Conservation (phyloP, 2,113 vertebrate genomes). For the Pelobates fuscus region DNA sequence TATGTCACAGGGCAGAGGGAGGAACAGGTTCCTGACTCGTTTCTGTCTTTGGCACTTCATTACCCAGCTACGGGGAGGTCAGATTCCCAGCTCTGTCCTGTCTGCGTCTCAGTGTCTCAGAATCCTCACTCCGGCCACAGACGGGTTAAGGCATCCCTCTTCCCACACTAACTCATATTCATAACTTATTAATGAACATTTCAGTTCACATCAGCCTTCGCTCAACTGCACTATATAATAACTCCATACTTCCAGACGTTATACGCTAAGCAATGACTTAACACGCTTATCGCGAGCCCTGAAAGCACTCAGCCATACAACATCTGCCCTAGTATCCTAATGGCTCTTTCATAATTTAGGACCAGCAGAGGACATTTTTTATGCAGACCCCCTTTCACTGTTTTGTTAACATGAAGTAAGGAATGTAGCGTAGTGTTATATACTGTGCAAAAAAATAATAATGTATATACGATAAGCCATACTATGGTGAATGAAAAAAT, state of each 20-base stretch:
- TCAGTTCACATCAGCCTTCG: constrained; percentile 46
- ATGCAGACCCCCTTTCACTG: not conserved
- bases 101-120: not conserved
- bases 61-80: not conserved
- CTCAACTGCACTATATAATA: constrained; percentile 44
- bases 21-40: not conserved
- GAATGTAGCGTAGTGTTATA: not conserved
- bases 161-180: constrained; percentile 15
- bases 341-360: constrained; percentile 40
- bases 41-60: not conserved
- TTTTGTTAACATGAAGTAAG: not conserved
- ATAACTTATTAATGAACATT: constrained; percentile 51
- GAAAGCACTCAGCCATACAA: constrained; percentile 28
- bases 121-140: not conserved
- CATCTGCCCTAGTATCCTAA: constrained; percentile 24
- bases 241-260: constrained; percentile 29
- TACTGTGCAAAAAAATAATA: not conserved
- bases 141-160: constrained; percentile 32
- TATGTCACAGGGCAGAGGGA: not conserved
- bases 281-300: constrained; percentile 31
- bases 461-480: not conserved
- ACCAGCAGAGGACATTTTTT: not conserved
- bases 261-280: constrained; percentile 40
- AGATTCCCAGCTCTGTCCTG: not conserved
- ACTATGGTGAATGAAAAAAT: not conserved